phyloP scores from a whole-genome alignment of 2,888 invertebrate species.

The Habroteleia sp. region DNA sequence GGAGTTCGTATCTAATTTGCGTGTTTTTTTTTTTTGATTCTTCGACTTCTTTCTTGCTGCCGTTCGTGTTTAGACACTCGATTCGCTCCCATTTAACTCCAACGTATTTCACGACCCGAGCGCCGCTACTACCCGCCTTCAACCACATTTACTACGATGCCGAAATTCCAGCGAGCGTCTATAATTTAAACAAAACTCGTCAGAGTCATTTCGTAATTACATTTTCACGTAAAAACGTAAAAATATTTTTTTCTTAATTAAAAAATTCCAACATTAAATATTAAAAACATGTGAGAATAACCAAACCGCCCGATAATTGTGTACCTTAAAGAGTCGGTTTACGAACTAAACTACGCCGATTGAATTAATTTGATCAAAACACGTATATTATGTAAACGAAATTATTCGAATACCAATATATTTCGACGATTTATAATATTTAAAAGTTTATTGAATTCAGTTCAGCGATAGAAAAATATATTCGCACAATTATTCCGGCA shows the following conservation, averaged over 20 bases:
- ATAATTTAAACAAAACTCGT: constrained; percentile 24
- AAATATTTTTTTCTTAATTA: constrained; percentile 34
- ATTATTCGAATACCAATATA: no score
- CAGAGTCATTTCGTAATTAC: constrained; percentile 23
- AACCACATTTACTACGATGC: constrained; percentile 20
- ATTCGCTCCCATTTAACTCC: constrained; percentile 41
- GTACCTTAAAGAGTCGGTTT: background rate
- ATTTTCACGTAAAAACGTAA: constrained; percentile 20
- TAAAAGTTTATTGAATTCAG: no score
- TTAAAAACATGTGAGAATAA: background rate
- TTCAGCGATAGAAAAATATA: no score
- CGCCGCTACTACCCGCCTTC: constrained; percentile 30
- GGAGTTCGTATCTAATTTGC: constrained; percentile 44
- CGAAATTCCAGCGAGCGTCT: constrained; percentile 21
- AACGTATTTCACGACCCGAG: constrained; percentile 45
- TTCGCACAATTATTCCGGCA: no score
- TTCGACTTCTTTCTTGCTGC: constrained; percentile 31
- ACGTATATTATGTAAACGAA: no score
- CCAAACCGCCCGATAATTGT: background rate
- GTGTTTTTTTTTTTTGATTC: constrained; percentile 28
- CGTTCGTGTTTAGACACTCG: constrained; percentile 41
- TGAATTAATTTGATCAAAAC: no score
- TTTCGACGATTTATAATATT: no score
- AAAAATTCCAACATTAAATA: constrained; percentile 23
- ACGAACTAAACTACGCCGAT: background rate